Conservation (phyloP, 2,113 vertebrate species). For the Eurystomus gularis region DNA sequence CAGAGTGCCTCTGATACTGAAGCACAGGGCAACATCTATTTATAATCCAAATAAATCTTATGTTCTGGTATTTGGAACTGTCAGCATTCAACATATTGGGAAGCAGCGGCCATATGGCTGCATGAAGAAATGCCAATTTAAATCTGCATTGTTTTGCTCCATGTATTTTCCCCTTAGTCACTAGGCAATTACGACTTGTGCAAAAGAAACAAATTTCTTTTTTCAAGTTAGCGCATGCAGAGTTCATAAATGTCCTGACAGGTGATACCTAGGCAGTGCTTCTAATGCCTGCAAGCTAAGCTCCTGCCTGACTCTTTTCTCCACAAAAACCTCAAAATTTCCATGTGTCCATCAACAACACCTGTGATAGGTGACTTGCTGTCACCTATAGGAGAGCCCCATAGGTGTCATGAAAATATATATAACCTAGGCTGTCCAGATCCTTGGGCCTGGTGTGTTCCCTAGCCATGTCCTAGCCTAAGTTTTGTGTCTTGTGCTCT, state of each 20-base stretch:
- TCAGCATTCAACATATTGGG: neutral
- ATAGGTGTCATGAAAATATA: neutral
- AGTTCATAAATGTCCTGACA: neutral
- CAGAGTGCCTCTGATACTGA: constrained; percentile 32
- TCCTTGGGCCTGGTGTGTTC: neutral
- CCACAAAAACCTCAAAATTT: neutral
- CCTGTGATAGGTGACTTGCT: neutral
- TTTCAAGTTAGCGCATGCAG: neutral
- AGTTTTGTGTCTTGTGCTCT: neutral
- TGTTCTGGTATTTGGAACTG: constrained; percentile 46
- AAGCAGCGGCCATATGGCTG: neutral
- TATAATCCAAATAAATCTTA: constrained; percentile 61
- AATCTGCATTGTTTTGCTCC: neutral
- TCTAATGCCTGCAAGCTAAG: neutral
- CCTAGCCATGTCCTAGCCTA: neutral
- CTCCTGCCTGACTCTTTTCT: neutral
- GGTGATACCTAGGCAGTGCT: neutral
- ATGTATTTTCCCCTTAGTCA: neutral
- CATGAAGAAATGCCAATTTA: neutral
- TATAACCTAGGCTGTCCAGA: neutral
- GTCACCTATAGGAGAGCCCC: neutral
- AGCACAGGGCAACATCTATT: constrained; percentile 59
- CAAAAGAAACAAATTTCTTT: neutral
- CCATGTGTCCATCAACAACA: neutral
- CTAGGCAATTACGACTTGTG: neutral